These are phyloP conservation scores for Brenthis daphne DNA, from an alignment of 2,888 invertebrate genomes.

Conservation along the genomic window DNA sequence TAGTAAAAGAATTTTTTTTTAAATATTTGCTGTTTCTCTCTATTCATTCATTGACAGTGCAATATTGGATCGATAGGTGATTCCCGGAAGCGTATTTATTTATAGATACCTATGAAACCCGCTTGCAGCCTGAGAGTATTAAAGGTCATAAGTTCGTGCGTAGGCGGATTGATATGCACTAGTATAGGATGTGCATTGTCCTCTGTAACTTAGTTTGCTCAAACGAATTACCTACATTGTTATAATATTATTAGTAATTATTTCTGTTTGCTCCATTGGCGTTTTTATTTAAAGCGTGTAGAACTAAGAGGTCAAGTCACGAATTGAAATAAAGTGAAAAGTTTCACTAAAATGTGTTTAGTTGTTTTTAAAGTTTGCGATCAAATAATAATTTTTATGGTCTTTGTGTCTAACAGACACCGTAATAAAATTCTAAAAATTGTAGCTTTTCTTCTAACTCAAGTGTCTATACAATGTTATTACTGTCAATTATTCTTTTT, in stretches of 20 bases:
- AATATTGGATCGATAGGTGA: slow-evolving; percentile 5
- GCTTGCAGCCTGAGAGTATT: neutral
- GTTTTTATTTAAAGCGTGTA: neutral
- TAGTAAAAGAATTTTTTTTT: too few species aligned
- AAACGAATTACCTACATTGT: neutral
- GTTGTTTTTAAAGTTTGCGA: neutral
- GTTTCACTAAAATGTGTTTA: too few species aligned
- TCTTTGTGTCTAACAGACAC: too few species aligned
- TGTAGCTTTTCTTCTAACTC: too few species aligned
- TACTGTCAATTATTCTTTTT: slow-evolving; percentile 3
- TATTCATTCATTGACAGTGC: neutral
- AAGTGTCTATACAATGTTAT: too few species aligned
- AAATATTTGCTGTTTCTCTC: neutral
- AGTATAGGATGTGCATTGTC: neutral
- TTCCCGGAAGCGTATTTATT: slow-evolving; percentile 4
- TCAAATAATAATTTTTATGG: neutral
- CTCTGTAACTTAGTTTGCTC: neutral
- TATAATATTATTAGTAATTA: neutral
- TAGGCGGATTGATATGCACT: neutral
- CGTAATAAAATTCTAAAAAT: too few species aligned
- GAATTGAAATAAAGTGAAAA: too few species aligned
- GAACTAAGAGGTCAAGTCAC: too few species aligned
- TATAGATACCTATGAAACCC: neutral
- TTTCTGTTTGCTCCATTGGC: neutral
- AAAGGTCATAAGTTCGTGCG: neutral